Evolutionary conservation across 2,888 invertebrate genomes (phyloP).

Genomic region (Drosophila basisetae): DNA sequence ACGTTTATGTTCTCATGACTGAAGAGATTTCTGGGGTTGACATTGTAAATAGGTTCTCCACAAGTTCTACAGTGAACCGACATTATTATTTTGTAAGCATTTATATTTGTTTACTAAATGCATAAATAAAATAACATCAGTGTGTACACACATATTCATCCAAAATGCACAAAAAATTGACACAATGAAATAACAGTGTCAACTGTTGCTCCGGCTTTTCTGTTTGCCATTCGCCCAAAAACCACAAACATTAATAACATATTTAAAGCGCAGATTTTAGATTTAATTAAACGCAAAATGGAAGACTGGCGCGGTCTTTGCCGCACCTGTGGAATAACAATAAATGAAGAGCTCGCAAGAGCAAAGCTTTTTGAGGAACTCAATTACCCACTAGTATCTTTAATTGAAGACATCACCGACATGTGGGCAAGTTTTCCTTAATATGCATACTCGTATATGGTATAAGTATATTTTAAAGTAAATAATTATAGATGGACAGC

Average conservation of each 20-base stretch:
- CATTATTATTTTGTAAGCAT: constrained; percentile 26
- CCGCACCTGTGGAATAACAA: constrained; percentile 61
- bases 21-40: constrained; percentile 57
- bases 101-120: background rate
- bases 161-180: constrained; percentile 15
- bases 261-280: background rate
- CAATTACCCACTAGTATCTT: constrained; percentile 42
- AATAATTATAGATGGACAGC: constrained; percentile 39
- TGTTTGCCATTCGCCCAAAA: constrained; percentile 26
- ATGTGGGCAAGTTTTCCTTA: constrained; percentile 44
- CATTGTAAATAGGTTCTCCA: constrained; percentile 55
- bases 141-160: constrained; percentile 7
- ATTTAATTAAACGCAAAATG: constrained; percentile 31
- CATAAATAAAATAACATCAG: constrained; percentile 6
- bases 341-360: constrained; percentile 9
- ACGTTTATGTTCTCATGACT: constrained; percentile 39
- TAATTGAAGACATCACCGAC: constrained; percentile 63
- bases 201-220: background rate
- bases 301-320: constrained; percentile 33
- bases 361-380: constrained; percentile 44
- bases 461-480: background rate
- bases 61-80: constrained; percentile 51
- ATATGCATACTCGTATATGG: no score
- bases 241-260: background rate
- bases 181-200: background rate